Evolutionary conservation across 2,888 invertebrate genomes (phyloP), one percentile per base, ranked within the genome.

Genomic region (Galerucella calmariensis): DNA sequence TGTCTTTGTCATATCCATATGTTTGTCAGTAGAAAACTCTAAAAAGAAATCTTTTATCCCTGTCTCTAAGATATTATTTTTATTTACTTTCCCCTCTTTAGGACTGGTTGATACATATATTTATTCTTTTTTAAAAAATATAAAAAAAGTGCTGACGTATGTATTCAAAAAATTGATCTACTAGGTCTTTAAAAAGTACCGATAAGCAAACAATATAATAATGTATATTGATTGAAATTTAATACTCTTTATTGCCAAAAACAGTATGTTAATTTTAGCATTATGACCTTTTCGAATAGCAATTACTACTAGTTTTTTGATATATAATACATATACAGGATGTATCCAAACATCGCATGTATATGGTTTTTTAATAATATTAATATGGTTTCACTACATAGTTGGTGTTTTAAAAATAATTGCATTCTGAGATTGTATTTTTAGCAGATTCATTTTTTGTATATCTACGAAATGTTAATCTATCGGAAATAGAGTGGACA

Each of bases 121-220:
- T 35, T 35, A 35, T 35, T 6, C 5, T 35, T 35, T 35, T 35
- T 4, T 4, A 27, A 27, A 27, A 4, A n/a, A n/a, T n/a, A 51
- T 0, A 8, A 51, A 51, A 51, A 51, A 51, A 2, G 14, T 16
- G 8, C 51, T 51, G 51, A 51, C 51, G 51, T 51, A 51, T n/a
- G n/a, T 51, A n/a, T 51, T 51, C 1, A 51, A 51, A n/a, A 51
- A 51, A 51, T 51, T 5, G 5, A n/a, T n/a, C 1, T 51, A 14
- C 12, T 51, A 14, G 14, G 51, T 3, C 51, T n/a, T 51, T 48
- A n/a, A 51, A n/a, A 51, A 14, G 6, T n/a, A 51, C 51, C n/a
- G n/a, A 51, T 51, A 51, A n/a, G 51, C 51, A 51, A 51, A 51
- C 51, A 51, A 41, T 41, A 51, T n/a, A n/a, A n/a, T n/a, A n/a